Evolutionary conservation across 1,140 invertebrate species (phyloP).

Genomic region (Ceratina japonica): DNA sequence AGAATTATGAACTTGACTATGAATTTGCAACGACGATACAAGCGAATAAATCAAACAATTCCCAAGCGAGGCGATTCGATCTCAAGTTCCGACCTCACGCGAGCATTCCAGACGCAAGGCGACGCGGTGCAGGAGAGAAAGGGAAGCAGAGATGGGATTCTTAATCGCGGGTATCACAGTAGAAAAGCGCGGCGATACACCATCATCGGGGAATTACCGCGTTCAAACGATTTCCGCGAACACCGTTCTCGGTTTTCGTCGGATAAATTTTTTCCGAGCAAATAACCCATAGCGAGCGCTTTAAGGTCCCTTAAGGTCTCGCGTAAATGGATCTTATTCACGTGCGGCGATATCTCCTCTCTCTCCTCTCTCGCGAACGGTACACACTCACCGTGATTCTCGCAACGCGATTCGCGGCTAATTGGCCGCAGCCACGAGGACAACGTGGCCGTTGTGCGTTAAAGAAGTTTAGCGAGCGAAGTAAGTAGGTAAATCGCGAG

Average conservation of each 20-base stretch:
- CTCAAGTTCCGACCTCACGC: conserved; percentile 34
- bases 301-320: conserved; percentile 40
- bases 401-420: conserved; percentile 67
- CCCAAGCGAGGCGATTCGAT: too few species aligned
- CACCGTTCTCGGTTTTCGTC: too few species aligned
- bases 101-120: conserved; percentile 21
- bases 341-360: conserved; percentile 46
- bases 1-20: too few species aligned
- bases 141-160: not conserved
- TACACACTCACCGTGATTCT: conserved; percentile 55
- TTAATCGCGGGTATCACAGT: too few species aligned
- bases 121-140: not conserved
- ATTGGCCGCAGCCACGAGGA: conserved; percentile 71
- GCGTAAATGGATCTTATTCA: conserved; percentile 71
- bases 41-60: too few species aligned
- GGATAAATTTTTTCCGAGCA: not conserved
- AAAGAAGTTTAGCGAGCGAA: conserved; percentile 62
- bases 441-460: conserved; percentile 68
- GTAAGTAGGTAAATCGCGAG: conserved; percentile 60
- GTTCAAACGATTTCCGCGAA: conserved; percentile 3
- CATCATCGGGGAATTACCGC: not conserved
- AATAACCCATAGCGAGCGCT: conserved; percentile 24
- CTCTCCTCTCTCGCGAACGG: conserved; percentile 29
- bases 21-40: too few species aligned
- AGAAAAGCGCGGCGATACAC: too few species aligned